Evolutionary conservation across 2,113 vertebrate species (phyloP).

Genomic region (Hemichromis elongatus): DNA sequence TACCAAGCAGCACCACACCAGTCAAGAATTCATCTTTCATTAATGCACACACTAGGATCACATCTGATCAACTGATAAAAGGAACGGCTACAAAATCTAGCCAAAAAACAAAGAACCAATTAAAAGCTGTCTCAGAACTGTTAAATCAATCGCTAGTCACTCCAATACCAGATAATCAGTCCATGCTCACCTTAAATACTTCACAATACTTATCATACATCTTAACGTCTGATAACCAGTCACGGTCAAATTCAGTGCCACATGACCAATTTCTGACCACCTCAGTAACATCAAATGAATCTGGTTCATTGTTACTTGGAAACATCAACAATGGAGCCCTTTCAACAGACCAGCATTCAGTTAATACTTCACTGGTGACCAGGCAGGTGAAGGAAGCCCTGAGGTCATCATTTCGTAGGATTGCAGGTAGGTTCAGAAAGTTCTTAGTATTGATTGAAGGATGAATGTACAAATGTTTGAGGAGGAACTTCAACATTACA

Average conservation of each 20-base stretch:
- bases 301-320: neutral
- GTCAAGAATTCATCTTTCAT: neutral
- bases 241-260: neutral
- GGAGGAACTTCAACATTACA: neutral
- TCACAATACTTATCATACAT: neutral
- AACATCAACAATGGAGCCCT: neutral
- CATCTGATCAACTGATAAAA: neutral
- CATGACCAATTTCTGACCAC: neutral
- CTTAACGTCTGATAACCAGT: neutral
- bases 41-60: neutral
- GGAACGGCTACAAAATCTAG: neutral
- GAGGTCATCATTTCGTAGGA: slow-evolving; percentile 31
- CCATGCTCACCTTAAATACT: neutral
- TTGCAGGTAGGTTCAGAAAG: slow-evolving; percentile 41
- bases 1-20: neutral
- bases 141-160: neutral
- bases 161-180: neutral
- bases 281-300: neutral
- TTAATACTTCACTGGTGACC: slow-evolving; percentile 21
- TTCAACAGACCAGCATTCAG: neutral
- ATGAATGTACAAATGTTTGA: neutral
- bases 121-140: neutral
- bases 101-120: neutral
- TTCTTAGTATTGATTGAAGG: neutral
- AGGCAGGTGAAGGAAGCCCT: slow-evolving; percentile 50